Evolutionary conservation across 2,113 vertebrate species (phyloP).

Genomic region (Electrona antarctica): DNA sequence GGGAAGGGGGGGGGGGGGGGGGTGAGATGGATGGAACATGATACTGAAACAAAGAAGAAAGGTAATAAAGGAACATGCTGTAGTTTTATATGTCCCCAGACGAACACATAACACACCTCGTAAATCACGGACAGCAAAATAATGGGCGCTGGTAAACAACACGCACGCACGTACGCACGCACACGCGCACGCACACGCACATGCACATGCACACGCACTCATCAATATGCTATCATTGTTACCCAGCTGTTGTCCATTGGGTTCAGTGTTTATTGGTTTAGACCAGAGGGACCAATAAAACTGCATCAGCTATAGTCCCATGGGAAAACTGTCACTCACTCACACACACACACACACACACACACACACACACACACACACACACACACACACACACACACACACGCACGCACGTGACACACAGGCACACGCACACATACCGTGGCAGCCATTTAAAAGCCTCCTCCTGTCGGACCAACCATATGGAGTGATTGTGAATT

Average conservation of each 20-base stretch:
- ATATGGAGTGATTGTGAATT: too few relatives aligned
- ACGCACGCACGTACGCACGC: conserved; percentile 27
- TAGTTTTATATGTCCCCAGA: conserved; percentile 71
- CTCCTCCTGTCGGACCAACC: too few relatives aligned
- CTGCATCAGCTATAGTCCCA: conserved; percentile 51
- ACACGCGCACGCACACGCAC: not conserved
- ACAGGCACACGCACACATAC: too few relatives aligned
- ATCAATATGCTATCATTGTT: conserved; percentile 73
- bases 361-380: too few relatives aligned
- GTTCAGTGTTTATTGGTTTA: conserved; percentile 67
- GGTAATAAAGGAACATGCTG: conserved; percentile 71
- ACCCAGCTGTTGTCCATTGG: conserved; percentile 66
- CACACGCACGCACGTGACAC: too few relatives aligned
- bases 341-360: too few relatives aligned
- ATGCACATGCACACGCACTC: conserved; percentile 15
- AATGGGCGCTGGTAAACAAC: conserved; percentile 39
- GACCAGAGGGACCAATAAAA: conserved; percentile 68
- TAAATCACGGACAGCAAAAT: conserved; percentile 67
- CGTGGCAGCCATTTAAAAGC: too few relatives aligned
- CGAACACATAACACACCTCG: conserved; percentile 61
- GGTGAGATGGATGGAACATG: conserved; percentile 62
- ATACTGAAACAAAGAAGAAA: conserved; percentile 66
- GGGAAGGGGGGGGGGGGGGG: conserved; percentile 27
- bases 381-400: too few relatives aligned
- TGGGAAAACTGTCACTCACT: conserved; percentile 10